A percentile compares a stretch with the other conserved stretches of the same genome.
phyloP scores from a whole-genome alignment of 2,888 invertebrate species.

The Congeria kusceri region DNA sequence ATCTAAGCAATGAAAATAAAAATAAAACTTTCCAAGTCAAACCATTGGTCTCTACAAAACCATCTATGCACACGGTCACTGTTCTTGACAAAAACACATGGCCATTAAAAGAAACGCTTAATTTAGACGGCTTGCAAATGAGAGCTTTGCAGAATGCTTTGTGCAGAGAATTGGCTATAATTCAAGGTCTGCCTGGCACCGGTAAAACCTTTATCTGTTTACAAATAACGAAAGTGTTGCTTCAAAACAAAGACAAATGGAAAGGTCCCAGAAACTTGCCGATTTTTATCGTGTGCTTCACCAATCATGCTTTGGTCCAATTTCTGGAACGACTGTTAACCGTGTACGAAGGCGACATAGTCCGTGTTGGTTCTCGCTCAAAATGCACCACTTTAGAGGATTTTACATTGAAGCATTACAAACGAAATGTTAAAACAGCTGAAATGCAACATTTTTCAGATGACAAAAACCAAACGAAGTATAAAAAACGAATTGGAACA shows the following conservation, averaged over 20 bases:
- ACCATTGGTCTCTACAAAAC: too few species aligned
- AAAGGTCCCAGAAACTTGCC: slow-evolving; percentile 75
- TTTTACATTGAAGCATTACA: slow-evolving; percentile 52
- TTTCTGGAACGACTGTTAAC: slow-evolving; percentile 82
- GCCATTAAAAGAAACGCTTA: slow-evolving; percentile 67
- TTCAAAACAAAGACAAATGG: slow-evolving; percentile 87
- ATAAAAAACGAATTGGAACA: too few species aligned
- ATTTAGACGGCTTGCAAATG: slow-evolving; percentile 81
- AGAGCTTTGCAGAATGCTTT: slow-evolving; percentile 79
- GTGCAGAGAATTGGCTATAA: slow-evolving; percentile 81
- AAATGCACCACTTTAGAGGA: slow-evolving; percentile 72
- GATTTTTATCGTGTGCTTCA: slow-evolving; percentile 84
- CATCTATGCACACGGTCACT: slow-evolving; percentile 1
- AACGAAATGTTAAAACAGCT: slow-evolving; percentile 45
- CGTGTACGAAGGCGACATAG: slow-evolving; percentile 74
- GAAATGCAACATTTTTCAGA: slow-evolving; percentile 48
- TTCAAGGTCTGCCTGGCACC: slow-evolving; percentile 92
- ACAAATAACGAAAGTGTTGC: slow-evolving; percentile 89
- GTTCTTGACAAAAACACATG: slow-evolving; percentile 40
- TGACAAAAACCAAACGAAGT: slow-evolving; percentile 1
- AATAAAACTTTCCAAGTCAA: too few species aligned
- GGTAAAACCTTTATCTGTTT: slow-evolving; percentile 94
- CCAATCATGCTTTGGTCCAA: slow-evolving; percentile 85
- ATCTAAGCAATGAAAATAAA: too few species aligned
- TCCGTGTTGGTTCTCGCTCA: slow-evolving; percentile 82